These are phyloP conservation scores for Cichlasoma orientale DNA, from an alignment of 2,797 vertebrate genomes.

Conservation along the genomic window DNA sequence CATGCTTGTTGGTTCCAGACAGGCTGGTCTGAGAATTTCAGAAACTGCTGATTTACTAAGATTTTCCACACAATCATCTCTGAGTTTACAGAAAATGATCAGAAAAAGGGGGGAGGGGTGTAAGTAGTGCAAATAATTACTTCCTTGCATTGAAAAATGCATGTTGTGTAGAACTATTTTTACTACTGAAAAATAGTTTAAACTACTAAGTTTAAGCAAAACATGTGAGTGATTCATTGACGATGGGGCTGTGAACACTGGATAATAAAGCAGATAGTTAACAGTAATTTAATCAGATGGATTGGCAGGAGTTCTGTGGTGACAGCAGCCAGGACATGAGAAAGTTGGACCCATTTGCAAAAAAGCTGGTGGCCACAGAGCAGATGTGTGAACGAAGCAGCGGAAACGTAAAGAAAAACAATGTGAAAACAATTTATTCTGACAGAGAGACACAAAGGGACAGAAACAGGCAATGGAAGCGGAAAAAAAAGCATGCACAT, in stretches of 20 bases:
- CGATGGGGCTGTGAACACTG: not conserved
- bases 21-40: not conserved
- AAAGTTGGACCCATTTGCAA: not conserved
- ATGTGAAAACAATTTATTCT: not conserved
- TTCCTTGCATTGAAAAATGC: not conserved
- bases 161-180: not conserved
- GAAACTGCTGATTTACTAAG: not conserved
- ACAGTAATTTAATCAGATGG: constrained; percentile 4
- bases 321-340: not conserved
- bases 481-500: too few relatives aligned
- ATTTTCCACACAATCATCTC: not conserved
- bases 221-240: not conserved
- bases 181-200: too few relatives aligned
- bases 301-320: constrained; percentile 12
- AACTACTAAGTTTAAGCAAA: not conserved
- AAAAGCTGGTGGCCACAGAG: constrained; percentile 13
- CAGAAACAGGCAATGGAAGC: not conserved
- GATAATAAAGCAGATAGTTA: not conserved
- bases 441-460: not conserved
- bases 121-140: not conserved
- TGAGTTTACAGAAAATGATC: not conserved
- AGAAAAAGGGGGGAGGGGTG: not conserved
- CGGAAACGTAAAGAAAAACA: not conserved
- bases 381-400: constrained; percentile 9
- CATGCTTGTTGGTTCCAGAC: not conserved